These are phyloP conservation scores for Littorina saxatilis DNA, from an alignment of 1,140 invertebrate genomes.

Conservation along the genomic window DNA sequence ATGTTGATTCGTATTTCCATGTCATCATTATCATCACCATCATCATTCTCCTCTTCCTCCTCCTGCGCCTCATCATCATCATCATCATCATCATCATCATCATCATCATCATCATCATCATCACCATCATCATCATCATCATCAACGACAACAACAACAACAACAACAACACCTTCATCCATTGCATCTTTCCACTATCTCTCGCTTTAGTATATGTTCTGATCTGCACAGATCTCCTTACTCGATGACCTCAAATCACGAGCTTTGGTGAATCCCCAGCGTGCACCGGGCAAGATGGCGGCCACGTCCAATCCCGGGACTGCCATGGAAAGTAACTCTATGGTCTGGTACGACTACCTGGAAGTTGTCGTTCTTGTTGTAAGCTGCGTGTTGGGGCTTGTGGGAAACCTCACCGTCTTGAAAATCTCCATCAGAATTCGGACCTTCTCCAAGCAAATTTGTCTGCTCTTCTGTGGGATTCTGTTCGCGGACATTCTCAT, in stretches of 20 bases:
- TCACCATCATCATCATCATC: too few species aligned
- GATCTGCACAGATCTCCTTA: background rate
- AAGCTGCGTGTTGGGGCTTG: background rate
- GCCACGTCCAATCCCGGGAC: background rate
- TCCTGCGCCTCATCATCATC: too few species aligned
- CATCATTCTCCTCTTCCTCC: too few species aligned
- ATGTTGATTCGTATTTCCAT: too few species aligned
- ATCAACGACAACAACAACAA: too few species aligned
- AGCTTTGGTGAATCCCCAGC: background rate
- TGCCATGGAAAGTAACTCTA: background rate
- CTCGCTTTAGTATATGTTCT: background rate
- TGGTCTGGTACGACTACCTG: background rate
- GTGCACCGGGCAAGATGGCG: background rate
- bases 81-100: too few species aligned
- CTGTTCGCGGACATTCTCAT: constrained; percentile 8
- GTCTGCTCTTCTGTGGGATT: constrained; percentile 9
- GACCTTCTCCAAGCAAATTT: constrained; percentile 2
- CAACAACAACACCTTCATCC: too few species aligned
- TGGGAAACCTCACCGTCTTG: constrained; percentile 9
- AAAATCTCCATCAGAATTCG: constrained; percentile 8
- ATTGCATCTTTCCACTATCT: background rate
- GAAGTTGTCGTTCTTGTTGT: background rate
- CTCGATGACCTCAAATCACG: background rate
- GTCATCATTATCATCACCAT: too few species aligned
- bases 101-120: too few species aligned